phyloP scores from a whole-genome alignment of 2,113 vertebrate genomes.

The Barnardius zonarius region DNA sequence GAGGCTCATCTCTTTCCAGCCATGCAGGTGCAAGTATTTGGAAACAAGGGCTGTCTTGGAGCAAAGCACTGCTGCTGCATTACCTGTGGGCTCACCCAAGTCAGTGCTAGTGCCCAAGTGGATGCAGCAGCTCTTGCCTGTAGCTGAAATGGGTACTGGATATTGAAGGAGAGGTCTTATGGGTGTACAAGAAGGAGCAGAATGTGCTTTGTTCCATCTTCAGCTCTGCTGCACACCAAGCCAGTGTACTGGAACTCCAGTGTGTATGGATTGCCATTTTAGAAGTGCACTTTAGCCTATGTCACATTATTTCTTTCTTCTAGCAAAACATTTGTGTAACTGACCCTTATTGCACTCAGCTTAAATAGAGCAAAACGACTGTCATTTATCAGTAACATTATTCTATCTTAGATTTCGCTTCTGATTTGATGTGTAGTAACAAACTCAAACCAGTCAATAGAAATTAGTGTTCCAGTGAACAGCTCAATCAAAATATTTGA shows the following conservation, averaged over 20 bases:
- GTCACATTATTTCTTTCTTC: background rate
- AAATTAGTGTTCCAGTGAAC: background rate
- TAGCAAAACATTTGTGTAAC: background rate
- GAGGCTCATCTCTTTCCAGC: rapidly evolving
- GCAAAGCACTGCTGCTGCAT: background rate
- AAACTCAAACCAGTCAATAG: background rate
- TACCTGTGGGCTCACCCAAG: background rate
- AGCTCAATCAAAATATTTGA: background rate
- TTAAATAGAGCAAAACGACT: background rate
- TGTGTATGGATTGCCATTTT: background rate
- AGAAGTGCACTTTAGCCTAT: background rate
- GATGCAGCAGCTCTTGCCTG: background rate
- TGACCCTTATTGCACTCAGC: background rate
- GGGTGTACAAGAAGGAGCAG: background rate
- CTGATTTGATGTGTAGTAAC: background rate
- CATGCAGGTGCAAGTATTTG: background rate
- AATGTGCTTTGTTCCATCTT: background rate
- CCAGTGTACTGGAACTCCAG: background rate
- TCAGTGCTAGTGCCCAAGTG: background rate
- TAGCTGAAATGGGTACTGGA: background rate
- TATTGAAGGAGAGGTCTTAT: background rate
- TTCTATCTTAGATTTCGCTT: background rate
- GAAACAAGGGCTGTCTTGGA: background rate
- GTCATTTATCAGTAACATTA: background rate
- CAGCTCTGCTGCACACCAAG: background rate